Percentiles rank a stretch among this genome's conserved stretches.
Conservation (phyloP, 2,797 vertebrate genomes). For the Eospalax fontanierii region DNA sequence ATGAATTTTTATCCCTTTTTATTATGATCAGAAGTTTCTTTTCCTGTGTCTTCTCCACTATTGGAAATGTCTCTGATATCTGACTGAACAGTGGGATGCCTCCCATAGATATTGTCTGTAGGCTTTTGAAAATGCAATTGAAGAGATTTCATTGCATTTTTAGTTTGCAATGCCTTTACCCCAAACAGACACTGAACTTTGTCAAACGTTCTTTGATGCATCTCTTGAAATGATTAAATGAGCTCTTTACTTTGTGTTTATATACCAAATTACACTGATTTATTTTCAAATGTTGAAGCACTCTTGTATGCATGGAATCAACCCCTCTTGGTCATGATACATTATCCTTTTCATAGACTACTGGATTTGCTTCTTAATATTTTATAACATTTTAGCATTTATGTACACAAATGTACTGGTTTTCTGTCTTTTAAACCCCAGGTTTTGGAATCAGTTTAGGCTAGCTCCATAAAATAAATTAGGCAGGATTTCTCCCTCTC, state of each 20-base stretch:
- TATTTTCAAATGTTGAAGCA: constrained; percentile 49
- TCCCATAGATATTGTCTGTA: neutral
- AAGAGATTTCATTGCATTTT: neutral
- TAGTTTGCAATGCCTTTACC: constrained; percentile 9
- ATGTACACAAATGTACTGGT: constrained; percentile 23
- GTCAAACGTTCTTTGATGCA: neutral
- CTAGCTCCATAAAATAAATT: constrained; percentile 23
- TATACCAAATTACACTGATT: constrained; percentile 30
- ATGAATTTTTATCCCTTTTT: neutral
- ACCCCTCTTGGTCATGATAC: neutral
- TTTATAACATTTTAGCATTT: constrained; percentile 18
- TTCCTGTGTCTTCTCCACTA: neutral
- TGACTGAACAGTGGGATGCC: neutral
- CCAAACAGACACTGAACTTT: constrained; percentile 13
- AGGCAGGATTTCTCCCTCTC: neutral
- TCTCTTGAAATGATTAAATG: constrained; percentile 52
- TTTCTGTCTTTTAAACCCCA: constrained; percentile 15
- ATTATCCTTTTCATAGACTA: neutral
- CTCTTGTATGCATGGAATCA: neutral
- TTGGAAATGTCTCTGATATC: constrained; percentile 15
- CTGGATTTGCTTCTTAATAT: neutral
- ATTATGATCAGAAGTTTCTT: constrained; percentile 21
- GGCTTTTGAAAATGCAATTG: neutral
- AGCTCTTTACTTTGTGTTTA: constrained; percentile 36
- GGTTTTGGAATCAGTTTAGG: constrained; percentile 23